These are phyloP conservation scores for Noctua pronuba DNA, from an alignment of 2,888 invertebrate species.

Conservation along the genomic window DNA sequence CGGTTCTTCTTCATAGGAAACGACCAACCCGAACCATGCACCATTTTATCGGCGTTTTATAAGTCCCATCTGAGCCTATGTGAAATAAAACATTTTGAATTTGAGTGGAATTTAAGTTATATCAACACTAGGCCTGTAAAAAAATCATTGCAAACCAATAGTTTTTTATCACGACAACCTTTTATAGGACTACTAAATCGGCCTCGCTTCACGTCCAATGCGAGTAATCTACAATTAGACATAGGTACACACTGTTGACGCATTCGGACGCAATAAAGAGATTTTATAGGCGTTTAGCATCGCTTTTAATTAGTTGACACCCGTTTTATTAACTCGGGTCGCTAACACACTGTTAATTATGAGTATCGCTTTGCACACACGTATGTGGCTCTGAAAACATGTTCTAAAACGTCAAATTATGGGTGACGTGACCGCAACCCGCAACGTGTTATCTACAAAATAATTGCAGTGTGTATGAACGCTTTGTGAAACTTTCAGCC, in stretches of 20 bases:
- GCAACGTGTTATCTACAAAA: slow-evolving; percentile 38
- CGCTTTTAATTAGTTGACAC: slow-evolving; percentile 57
- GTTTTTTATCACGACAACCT: not conserved
- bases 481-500: slow-evolving; percentile 1
- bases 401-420: slow-evolving; percentile 49
- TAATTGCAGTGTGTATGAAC: slow-evolving; percentile 33
- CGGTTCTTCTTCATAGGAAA: too few species aligned
- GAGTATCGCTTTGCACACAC: slow-evolving; percentile 32
- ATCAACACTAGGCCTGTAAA: not conserved
- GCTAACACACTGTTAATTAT: slow-evolving; percentile 39
- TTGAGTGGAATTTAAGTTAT: too few species aligned
- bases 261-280: slow-evolving; percentile 50
- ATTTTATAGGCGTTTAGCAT: slow-evolving; percentile 53
- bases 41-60: too few species aligned
- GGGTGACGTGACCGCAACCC: slow-evolving; percentile 39
- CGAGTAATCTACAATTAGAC: slow-evolving; percentile 15
- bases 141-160: not conserved
- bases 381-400: slow-evolving; percentile 1
- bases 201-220: slow-evolving; percentile 8
- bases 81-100: too few species aligned
- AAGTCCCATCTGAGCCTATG: too few species aligned
- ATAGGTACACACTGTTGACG: slow-evolving; percentile 20
- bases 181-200: not conserved
- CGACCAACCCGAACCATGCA: too few species aligned
- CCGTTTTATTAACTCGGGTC: slow-evolving; percentile 37